A percentile compares a stretch with the other conserved stretches of the same genome.
Conservation (phyloP, 2,888 invertebrate genomes). For the Venusia cambrica region DNA sequence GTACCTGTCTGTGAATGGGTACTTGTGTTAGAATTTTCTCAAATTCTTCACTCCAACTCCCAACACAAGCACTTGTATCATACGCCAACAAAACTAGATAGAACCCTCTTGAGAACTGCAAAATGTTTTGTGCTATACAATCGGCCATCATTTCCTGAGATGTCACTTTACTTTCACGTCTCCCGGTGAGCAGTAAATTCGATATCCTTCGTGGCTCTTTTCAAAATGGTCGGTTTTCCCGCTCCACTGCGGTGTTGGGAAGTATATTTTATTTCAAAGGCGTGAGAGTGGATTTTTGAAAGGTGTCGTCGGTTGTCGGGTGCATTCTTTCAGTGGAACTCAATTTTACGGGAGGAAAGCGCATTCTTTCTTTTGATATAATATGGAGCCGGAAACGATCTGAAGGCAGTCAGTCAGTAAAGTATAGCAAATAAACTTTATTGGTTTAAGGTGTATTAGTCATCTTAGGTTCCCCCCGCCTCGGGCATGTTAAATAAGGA, state of each 20-base stretch:
- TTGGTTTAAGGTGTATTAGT: no score
- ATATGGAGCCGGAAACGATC: slow-evolving; percentile 7
- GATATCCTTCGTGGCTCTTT: slow-evolving; percentile 32
- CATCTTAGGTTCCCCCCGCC: no score
- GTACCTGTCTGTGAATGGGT: no score
- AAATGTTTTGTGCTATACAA: slow-evolving; percentile 41
- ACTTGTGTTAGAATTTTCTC: no score
- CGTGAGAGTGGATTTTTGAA: slow-evolving; percentile 30
- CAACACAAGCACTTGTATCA: slow-evolving; percentile 25
- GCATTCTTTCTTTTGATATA: slow-evolving; percentile 35
- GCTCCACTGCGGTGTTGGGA: slow-evolving; percentile 36
- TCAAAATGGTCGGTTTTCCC: slow-evolving; percentile 36
- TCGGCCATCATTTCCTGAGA: slow-evolving; percentile 35
- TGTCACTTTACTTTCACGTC: slow-evolving; percentile 22
- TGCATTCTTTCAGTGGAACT: slow-evolving; percentile 53
- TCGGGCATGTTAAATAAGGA: no score
- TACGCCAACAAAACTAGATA: slow-evolving; percentile 32
- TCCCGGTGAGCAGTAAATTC: slow-evolving; percentile 26
- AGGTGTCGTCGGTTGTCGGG: slow-evolving; percentile 37
- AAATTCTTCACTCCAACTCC: neutral
- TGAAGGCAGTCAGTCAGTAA: slow-evolving; percentile 6
- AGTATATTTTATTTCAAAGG: slow-evolving; percentile 32
- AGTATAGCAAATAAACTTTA: no score
- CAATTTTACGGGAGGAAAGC: slow-evolving; percentile 60
- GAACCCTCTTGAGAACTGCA: slow-evolving; percentile 46